Evolutionary conservation across 2,113 vertebrate species (phyloP), one percentile per base, ranked within the genome.

Genomic region (Pseudopodoces humilis): DNA sequence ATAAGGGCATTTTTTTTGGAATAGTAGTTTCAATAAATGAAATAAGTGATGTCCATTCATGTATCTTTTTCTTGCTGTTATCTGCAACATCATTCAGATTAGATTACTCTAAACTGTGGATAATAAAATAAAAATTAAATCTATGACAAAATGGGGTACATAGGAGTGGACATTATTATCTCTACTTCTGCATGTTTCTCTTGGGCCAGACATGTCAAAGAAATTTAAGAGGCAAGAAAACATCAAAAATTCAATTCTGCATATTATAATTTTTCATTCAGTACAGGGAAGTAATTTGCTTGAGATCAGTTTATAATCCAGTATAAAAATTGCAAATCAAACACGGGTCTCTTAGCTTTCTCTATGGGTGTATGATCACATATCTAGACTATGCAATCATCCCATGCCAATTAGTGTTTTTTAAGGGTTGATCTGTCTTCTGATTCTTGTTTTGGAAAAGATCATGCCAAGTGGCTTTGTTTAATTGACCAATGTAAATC

Each of bases 1-100:
- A n/a, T 7, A 62, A 1, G 0, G 27, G 2, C 0, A 13, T 37
- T 75, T 64, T 59, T 5, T 47, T 17, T 60, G 43, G 18, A 82
- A 18, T 13, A 43, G 2, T 35, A 91, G 39, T 31, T 78, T 5
- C 28, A 56, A 9, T 31, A 75, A 67, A 59, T 44, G 5, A 17
- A 74, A 2, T 44, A 71, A 71, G 1, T 30, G 3, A 49, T 35
- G 9, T 41, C 28, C 69, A 10, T 56, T 33, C 5, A 23, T 44
- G 6, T 37, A 41, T 27, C 10, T 78, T 94, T 91, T 86, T 67
- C 27, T 71, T 75, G 14, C 20, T 72, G 8, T 59, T 78, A 17
- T 41, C 21, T 43, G 33, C 41, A 87, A 8, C 10, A 27, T 63
- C 49, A 44, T 49, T 41, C 20, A 69, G 23, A 80, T 56, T 82